A percentile compares a stretch with the other conserved stretches of the same genome.
Conservation (phyloP, 2,113 vertebrate species). For the Zapornia atra region DNA sequence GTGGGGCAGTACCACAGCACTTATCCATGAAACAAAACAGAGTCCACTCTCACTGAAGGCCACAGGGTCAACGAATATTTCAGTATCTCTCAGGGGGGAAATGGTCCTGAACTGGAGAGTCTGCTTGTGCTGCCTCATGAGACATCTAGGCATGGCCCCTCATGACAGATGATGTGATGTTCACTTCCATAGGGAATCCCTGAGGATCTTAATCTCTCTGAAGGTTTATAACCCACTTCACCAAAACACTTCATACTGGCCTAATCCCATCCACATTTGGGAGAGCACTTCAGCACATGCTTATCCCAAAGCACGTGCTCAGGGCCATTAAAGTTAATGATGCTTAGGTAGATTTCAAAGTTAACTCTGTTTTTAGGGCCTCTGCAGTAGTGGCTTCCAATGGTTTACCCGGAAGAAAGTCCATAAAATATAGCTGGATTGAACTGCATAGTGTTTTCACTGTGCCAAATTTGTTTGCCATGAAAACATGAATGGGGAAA, state of each 20-base stretch:
- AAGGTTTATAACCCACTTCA: not conserved
- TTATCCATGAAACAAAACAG: not conserved
- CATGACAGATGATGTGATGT: accelerated
- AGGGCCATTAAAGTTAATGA: slow-evolving; percentile 26
- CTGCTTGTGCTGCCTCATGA: not conserved
- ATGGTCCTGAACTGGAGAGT: not conserved
- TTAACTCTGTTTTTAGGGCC: slow-evolving; percentile 10
- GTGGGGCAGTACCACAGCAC: not conserved
- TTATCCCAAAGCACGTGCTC: not conserved
- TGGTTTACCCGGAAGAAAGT: not conserved
- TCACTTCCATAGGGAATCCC: not conserved
- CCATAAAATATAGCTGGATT: not conserved
- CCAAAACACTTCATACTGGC: not conserved
- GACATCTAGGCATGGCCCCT: not conserved
- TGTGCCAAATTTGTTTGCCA: not conserved
- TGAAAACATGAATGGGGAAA: not conserved
- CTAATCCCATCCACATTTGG: not conserved
- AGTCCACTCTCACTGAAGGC: not conserved
- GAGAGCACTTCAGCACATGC: not conserved
- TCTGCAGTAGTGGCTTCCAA: not conserved
- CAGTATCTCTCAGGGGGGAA: not conserved
- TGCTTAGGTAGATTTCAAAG: slow-evolving; percentile 31
- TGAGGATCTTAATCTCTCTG: not conserved
- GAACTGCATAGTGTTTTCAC: not conserved
- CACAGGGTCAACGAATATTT: accelerated